Evolutionary conservation across 2,797 vertebrate genomes (phyloP).

Genomic region (Helarctos malayanus): DNA sequence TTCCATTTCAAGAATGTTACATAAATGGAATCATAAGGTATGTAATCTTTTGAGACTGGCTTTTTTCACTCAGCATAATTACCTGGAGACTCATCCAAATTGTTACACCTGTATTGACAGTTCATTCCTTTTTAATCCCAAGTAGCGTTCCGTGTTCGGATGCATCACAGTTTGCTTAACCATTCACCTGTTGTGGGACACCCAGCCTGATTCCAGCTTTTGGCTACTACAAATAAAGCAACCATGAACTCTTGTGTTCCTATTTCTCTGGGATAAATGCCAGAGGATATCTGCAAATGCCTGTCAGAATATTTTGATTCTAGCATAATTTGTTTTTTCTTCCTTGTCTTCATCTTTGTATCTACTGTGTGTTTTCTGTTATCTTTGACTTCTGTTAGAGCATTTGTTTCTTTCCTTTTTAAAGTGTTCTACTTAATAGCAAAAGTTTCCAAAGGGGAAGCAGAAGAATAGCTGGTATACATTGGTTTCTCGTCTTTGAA

Average conservation of each 20-base stretch:
- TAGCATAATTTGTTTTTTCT: constrained; percentile 21
- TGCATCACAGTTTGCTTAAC: background rate
- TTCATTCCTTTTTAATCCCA: background rate
- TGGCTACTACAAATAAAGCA: background rate
- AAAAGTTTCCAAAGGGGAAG: background rate
- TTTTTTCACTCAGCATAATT: background rate
- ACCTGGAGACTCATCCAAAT: background rate
- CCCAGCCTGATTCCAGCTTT: background rate
- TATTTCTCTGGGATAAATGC: background rate
- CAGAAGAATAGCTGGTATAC: background rate
- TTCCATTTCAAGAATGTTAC: background rate
- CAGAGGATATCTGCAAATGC: background rate
- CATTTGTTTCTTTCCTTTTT: constrained; percentile 32
- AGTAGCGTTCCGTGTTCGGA: background rate
- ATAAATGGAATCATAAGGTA: background rate
- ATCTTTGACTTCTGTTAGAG: background rate
- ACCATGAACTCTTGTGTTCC: background rate
- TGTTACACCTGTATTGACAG: background rate
- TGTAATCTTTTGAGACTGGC: background rate
- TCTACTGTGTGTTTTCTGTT: background rate
- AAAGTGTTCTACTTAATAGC: background rate
- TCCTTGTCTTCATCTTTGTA: background rate
- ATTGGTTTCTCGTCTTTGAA: constrained; percentile 21
- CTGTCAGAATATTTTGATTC: background rate
- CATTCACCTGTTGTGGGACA: background rate